These are phyloP conservation scores for rabbit (Oryctolagus cuniculus) DNA, from an alignment of 2,113 vertebrate species.

Conservation along the genomic window mOryCun1.1 NC_091442.1:13855001-13855500, in stretches of 20 bases:
- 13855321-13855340: background rate
- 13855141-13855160: constrained; percentile 96
- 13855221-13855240: constrained; percentile 86
- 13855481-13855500: constrained; percentile 78
- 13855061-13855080: background rate
- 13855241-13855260: constrained; percentile 35
- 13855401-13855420: constrained; percentile 49
- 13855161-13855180: constrained; percentile 95
- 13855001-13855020: background rate
- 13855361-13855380: background rate
- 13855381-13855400: background rate
- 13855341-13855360: background rate
- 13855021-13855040: background rate
- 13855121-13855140: constrained; percentile 93
- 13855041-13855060: background rate
- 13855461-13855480: constrained; percentile 76
- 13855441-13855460: constrained; percentile 28
- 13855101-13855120: constrained; percentile 94
- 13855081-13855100: constrained; percentile 91
- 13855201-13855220: constrained; percentile 87
- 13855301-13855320: background rate
- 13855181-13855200: constrained; percentile 92
- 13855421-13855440: background rate
- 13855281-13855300: background rate
- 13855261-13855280: background rate